Conservation (phyloP, 2,113 vertebrate species). For the Pelodiscus sinensis region DNA sequence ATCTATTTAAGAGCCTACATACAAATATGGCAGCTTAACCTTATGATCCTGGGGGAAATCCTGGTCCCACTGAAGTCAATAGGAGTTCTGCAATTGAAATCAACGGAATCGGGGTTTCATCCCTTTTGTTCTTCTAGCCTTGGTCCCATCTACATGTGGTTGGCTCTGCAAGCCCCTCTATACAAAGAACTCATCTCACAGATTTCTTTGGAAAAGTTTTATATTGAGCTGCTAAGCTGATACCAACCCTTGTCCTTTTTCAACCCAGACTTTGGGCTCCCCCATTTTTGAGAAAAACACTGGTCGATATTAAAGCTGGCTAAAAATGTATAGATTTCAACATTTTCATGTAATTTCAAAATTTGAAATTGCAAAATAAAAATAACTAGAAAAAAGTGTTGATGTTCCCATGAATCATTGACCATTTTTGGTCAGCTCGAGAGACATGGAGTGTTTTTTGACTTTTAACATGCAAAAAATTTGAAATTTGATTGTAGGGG, state of each 20-base stretch:
- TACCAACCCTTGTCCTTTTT: too few species aligned
- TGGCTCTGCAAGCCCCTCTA: too few species aligned
- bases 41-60: not conserved
- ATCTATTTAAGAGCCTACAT: not conserved
- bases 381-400: not conserved
- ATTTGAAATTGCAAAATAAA: accelerated
- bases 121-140: not conserved
- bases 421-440: too few species aligned
- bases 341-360: not conserved
- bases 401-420: not conserved
- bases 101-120: not conserved
- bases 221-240: too few species aligned
- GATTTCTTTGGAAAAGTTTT: too few species aligned
- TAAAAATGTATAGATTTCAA: not conserved
- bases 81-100: not conserved
- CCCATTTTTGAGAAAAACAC: not conserved
- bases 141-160: too few species aligned
- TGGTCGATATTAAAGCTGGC: not conserved
- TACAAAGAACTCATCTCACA: too few species aligned
- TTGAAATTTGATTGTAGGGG: not conserved
- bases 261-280: too few species aligned
- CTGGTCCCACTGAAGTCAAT: not conserved
- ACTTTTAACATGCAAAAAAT: not conserved
- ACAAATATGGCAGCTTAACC: not conserved
- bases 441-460: too few species aligned